Base-by-base conservation (phyloP, 2,888 invertebrate species). In the Scaeva pyrastri region DNA sequence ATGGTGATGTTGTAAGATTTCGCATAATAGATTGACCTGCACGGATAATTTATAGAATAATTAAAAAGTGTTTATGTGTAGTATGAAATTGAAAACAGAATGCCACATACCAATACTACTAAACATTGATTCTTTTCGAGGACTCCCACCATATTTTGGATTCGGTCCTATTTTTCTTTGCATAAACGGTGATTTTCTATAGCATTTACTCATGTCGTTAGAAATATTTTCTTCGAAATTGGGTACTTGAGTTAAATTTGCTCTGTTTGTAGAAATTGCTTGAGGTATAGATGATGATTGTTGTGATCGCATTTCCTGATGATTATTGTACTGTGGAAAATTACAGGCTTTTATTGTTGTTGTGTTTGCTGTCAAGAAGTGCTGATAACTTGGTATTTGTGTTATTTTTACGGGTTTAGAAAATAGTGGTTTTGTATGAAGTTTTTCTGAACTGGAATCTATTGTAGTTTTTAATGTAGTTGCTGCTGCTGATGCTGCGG, bases 131-230 rank as follows among this genome's bases (percentile, higher is more conserved):
- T 92, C 92, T 88, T 91, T 92, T 88, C 91, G 91, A 80, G 92
- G 91, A 82, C 91, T 91, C 88, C 91, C 91, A 56, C 90, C 88
- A 81, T 80, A 81, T 73, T 77, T 79, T 71, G 48, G 73, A 66
- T 73, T 90, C 72, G 91, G 90, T 88, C 89, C 90, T 55, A 90
- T 88, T 89, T 92, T 92, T 21, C 91, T 91, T 80, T 91, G 92
- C 89, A 91, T 89, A 79, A 92, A 92, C 31, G 93, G 92, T n/a
- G 92, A 92, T 62, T 91, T 92, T 78, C 91, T 91, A 88, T 92
- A 92, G 11, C 91, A 88, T 88, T 91, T 91, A 79, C 88, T 90
- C 89, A 90, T 89, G 88, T 91, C 91, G 60, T 85, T 89, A 26
- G 88, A 89, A 88, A 89, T 88, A 88, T 89, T 89, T 1, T 88